Conservation (phyloP, 2,888 invertebrate species). For the Anorthoa munda region DNA sequence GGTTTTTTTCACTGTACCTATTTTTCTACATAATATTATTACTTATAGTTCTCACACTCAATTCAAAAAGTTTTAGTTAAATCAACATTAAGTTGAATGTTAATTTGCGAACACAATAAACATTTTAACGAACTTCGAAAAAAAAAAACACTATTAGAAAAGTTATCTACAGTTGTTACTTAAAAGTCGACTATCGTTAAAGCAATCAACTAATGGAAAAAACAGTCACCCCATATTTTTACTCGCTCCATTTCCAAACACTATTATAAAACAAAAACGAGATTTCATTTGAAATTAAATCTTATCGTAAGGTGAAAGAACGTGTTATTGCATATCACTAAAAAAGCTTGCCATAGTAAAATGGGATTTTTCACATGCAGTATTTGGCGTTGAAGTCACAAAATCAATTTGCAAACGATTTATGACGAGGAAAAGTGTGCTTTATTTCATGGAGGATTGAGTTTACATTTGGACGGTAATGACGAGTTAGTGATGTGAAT, state of each 20-base stretch:
- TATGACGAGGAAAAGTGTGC: conserved; percentile 33
- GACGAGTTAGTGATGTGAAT: conserved; percentile 14
- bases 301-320: conserved; percentile 49
- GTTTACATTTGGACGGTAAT: conserved; percentile 30
- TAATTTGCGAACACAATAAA: conserved; percentile 27
- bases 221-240: conserved; percentile 58
- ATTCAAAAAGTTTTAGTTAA: conserved; percentile 18
- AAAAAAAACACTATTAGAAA: conserved; percentile 32
- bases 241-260: conserved; percentile 54
- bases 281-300: conserved; percentile 48
- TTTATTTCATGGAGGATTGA: conserved; percentile 19
- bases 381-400: conserved; percentile 39
- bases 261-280: conserved; percentile 38
- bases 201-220: conserved; percentile 66
- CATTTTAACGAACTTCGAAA: conserved; percentile 15
- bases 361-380: conserved; percentile 45
- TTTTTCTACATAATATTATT: background rate
- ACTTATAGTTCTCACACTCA: conserved; percentile 4
- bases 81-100: conserved; percentile 13
- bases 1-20: background rate
- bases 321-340: conserved; percentile 35
- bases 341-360: conserved; percentile 24
- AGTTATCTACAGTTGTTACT: conserved; percentile 49
- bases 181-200: conserved; percentile 59
- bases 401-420: conserved; percentile 39